phyloP scores from a whole-genome alignment of 2,113 vertebrate genomes.

The Alaudala cheleensis region DNA sequence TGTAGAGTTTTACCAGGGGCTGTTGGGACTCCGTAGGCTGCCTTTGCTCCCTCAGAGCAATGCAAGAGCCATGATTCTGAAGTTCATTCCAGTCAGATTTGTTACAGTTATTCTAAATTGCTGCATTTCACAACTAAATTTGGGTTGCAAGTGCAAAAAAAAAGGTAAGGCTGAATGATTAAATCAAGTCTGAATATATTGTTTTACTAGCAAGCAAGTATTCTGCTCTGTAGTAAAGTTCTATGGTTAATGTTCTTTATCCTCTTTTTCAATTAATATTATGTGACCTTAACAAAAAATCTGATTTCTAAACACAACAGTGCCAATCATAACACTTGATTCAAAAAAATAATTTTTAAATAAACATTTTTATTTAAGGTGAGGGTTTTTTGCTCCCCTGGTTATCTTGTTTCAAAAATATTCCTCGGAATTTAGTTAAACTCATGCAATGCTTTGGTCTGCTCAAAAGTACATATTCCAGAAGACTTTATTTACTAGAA shows the following conservation, averaged over 20 bases:
- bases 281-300: background rate
- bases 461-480: background rate
- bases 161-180: background rate
- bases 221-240: background rate
- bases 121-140: background rate
- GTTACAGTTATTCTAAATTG: background rate
- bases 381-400: fast-evolving
- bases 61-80: background rate
- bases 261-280: background rate
- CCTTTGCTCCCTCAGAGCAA: background rate
- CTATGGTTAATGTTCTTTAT: background rate
- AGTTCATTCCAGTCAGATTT: background rate
- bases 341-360: background rate
- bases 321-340: background rate
- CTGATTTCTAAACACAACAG: background rate
- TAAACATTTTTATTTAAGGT: background rate
- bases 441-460: background rate
- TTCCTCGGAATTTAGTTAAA: background rate
- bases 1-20: background rate
- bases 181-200: background rate
- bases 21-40: background rate
- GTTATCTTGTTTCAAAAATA: background rate
- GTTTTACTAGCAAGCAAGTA: background rate
- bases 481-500: background rate
- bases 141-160: background rate